These are phyloP conservation scores for Sacculina carcini DNA, from an alignment of 2,888 invertebrate species.

Conservation along the genomic window DNA sequence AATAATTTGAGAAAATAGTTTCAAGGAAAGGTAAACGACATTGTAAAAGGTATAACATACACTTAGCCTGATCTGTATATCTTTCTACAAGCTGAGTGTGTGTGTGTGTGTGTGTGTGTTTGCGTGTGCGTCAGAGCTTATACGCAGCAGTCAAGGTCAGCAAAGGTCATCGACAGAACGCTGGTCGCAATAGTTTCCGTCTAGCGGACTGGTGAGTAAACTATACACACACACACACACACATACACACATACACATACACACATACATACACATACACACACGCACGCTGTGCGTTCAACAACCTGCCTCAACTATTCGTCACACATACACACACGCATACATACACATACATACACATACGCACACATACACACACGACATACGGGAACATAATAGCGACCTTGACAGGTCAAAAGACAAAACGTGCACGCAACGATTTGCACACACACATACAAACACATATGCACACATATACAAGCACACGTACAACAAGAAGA, in stretches of 20 bases:
- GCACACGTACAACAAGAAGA: neutral
- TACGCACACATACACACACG: constrained; percentile 1
- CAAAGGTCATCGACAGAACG: no score
- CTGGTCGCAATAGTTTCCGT: no score
- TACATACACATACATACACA: neutral
- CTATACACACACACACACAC: neutral
- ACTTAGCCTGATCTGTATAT: neutral
- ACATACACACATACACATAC: constrained; percentile 2
- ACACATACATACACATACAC: neutral
- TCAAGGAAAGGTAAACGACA: no score
- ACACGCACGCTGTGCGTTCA: neutral
- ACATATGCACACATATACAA: no score
- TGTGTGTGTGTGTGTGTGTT: no score
- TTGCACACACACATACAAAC: no score
- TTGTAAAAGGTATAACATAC: no score
- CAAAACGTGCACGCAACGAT: neutral
- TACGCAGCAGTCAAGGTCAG: no score
- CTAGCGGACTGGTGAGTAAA: no score
- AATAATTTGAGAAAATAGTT: no score
- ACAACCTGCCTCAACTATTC: neutral
- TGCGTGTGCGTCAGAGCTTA: neutral
- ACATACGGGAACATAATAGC: no score
- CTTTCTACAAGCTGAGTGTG: neutral
- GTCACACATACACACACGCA: neutral
- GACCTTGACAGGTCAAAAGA: no score